Base-by-base conservation (phyloP, 1,140 invertebrate species). In the Sesamia nonagrioides region DNA sequence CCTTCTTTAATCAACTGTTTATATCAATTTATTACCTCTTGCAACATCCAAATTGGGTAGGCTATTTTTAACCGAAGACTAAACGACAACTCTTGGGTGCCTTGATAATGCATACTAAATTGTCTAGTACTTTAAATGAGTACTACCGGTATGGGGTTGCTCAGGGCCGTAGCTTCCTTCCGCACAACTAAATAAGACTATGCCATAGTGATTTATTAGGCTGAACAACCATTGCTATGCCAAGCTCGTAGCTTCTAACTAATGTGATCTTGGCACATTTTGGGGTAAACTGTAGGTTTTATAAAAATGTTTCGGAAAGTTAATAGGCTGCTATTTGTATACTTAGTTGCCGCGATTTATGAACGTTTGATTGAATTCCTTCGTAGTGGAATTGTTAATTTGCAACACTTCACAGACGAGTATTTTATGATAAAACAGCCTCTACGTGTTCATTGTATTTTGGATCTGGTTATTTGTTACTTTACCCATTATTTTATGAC, bases 101-200 rank as follows among this genome's bases (percentile, higher is more conserved):
- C 11, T 50, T n/a, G n/a, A 61, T 40, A 66, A 69, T 58, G 71
- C 37, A 54, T 45, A 42, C 18, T 45, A 58, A 73, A 58, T 27
- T 27, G 15, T 54, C 54, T 73, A 58, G 66, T 15, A 33, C 66
- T 69, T n/a, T 15, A 33, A 27, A 69, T 48, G 42, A 33, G 40
- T 48, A 50, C 66, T n/a, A 33, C 42, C 40, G 42, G 13, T 63
- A 37, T 40, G 37, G 60, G 35, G 35, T 33, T 63, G 42, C 21
- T 48, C 42, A 69, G 21, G 66, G 42, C 13, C 66, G 35, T 27
- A 21, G 33, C 48, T 73, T 58, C 71, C 54, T 73, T 73, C 71
- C 71, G 52, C 17, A 21, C 52, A 27, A 58, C 71, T 73, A 58
- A 73, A 73, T 58, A 73, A 58, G 71, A 73, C 58, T 56, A 58